These are phyloP conservation scores for Psophia crepitans DNA, from an alignment of 2,113 vertebrate species.

Conservation along the genomic window DNA sequence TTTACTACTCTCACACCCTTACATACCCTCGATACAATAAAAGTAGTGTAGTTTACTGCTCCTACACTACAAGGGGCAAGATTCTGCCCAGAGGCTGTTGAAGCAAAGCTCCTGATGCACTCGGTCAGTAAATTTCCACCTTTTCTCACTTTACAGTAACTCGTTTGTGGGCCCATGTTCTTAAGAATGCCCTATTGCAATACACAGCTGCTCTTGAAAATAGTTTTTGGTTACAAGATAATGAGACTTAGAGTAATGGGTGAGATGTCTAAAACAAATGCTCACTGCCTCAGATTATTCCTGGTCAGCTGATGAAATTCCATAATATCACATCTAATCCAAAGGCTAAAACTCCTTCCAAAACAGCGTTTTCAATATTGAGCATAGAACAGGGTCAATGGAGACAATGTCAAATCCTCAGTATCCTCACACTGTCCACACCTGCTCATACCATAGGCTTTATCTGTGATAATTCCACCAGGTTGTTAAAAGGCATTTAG, in stretches of 20 bases:
- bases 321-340: background rate
- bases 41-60: background rate
- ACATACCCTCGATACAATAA: background rate
- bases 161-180: background rate
- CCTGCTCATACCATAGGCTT: background rate
- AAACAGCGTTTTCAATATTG: background rate
- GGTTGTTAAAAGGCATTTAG: background rate
- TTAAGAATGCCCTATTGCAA: background rate
- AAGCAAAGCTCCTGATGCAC: background rate
- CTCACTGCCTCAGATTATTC: background rate
- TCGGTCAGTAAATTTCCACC: background rate
- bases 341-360: background rate
- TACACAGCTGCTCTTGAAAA: background rate
- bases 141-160: background rate
- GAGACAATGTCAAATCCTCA: background rate
- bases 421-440: background rate
- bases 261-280: background rate
- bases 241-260: background rate
- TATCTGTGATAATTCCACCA: background rate
- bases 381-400: background rate
- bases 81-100: background rate
- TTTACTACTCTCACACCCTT: background rate
- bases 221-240: background rate
- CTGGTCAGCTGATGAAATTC: background rate
- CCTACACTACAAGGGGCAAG: background rate